Conservation (phyloP, 2,113 vertebrate genomes). For the Psittacula cyanocephala region DNA sequence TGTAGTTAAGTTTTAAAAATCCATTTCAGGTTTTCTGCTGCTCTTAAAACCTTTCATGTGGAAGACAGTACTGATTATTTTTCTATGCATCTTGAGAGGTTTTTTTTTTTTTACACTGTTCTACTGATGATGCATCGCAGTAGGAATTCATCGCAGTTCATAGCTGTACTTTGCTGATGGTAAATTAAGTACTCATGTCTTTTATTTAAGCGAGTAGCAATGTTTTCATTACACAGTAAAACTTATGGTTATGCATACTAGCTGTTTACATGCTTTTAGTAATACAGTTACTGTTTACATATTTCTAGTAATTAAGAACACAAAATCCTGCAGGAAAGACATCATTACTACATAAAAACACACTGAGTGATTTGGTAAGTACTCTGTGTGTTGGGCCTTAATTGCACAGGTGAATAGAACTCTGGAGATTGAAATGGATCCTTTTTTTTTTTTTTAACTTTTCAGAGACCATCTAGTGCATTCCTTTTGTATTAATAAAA, state of each 20-base stretch:
- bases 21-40: not conserved
- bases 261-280: not conserved
- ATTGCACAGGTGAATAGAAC: not conserved
- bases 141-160: not conserved
- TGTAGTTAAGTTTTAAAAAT: not conserved
- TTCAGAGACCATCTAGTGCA: not conserved
- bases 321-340: not conserved
- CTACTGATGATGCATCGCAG: not conserved
- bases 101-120: not conserved
- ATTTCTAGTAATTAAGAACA: not conserved
- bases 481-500: not conserved
- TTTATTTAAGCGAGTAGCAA: not conserved
- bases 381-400: not conserved
- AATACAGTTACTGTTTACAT: not conserved
- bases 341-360: not conserved
- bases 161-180: not conserved
- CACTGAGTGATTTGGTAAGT: not conserved
- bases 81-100: not conserved
- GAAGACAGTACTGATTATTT: not conserved
- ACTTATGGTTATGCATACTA: not conserved
- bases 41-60: not conserved
- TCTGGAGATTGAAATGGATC: not conserved
- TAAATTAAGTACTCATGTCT: not conserved
- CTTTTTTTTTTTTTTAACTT: not conserved
- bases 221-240: not conserved